Evolutionary conservation across 2,113 vertebrate genomes (phyloP).

Genomic region (Myrmecophaga tridactyla): DNA sequence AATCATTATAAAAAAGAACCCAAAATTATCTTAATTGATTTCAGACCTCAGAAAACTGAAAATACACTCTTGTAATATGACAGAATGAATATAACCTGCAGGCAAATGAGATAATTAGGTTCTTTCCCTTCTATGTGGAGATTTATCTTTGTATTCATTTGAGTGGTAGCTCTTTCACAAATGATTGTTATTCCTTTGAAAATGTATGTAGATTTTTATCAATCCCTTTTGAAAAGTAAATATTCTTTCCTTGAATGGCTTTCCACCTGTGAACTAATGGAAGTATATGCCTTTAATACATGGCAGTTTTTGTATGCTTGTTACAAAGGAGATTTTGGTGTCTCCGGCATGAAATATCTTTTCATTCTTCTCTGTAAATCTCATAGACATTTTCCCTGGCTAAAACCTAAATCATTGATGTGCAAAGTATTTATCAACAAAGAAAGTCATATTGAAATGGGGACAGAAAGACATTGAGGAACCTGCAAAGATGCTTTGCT

Average conservation of each 20-base stretch:
- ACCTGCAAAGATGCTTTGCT: background rate
- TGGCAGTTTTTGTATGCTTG: slow-evolving; percentile 33
- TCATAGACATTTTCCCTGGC: background rate
- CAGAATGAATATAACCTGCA: slow-evolving; percentile 44
- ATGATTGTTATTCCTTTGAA: slow-evolving; percentile 29
- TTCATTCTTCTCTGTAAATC: slow-evolving; percentile 45
- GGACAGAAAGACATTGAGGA: background rate
- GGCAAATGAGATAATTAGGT: slow-evolving; percentile 37
- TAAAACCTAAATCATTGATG: slow-evolving; percentile 38
- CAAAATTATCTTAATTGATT: slow-evolving; percentile 60
- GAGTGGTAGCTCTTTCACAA: background rate
- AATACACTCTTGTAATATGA: background rate
- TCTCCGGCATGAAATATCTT: background rate
- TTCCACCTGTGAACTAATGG: background rate
- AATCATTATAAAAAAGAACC: slow-evolving; percentile 52
- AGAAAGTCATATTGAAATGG: background rate
- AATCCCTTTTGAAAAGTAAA: slow-evolving; percentile 38
- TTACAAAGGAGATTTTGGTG: slow-evolving; percentile 29
- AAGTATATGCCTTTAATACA: slow-evolving; percentile 36
- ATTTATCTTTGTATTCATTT: slow-evolving; percentile 50
- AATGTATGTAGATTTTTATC: slow-evolving; percentile 39
- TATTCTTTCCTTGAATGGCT: slow-evolving; percentile 11
- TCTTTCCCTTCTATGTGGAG: slow-evolving; percentile 34
- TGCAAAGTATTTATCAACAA: background rate
- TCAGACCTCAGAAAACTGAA: slow-evolving; percentile 26